phyloP scores from a whole-genome alignment of 1,140 invertebrate species.

The Antheraea pernyi region DNA sequence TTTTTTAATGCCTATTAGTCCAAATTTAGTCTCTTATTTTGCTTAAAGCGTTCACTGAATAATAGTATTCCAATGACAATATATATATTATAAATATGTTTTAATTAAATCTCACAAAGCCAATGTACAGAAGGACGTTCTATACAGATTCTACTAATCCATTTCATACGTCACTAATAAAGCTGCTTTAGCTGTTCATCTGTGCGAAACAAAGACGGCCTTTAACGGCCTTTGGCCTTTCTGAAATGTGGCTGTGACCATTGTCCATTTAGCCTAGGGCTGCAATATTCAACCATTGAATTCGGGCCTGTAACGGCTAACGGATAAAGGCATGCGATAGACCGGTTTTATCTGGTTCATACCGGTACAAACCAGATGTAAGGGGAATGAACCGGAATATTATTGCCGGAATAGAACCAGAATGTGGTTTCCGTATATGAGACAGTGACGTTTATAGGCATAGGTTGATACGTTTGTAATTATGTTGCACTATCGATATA shows the following conservation, averaged over 20 bases:
- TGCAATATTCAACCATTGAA: conserved; percentile 33
- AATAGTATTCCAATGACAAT: background rate
- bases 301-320: conserved; percentile 16
- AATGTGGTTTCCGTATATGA: conserved; percentile 66
- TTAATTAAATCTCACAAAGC: conserved; percentile 47
- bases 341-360: conserved; percentile 49
- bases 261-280: conserved; percentile 59
- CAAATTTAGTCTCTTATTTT: too few species aligned
- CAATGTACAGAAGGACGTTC: conserved; percentile 38
- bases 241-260: conserved; percentile 47
- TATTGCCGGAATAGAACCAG: conserved; percentile 59
- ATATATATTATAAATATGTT: conserved; percentile 6
- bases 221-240: conserved; percentile 40
- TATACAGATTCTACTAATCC: conserved; percentile 36
- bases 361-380: conserved; percentile 62
- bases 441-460: conserved; percentile 59
- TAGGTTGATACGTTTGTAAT: conserved; percentile 34
- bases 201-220: conserved; percentile 59
- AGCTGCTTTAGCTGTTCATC: conserved; percentile 39
- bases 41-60: too few species aligned
- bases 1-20: too few species aligned
- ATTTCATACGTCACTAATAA: conserved; percentile 43
- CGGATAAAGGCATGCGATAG: conserved; percentile 33
- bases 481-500: background rate
- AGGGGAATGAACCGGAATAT: conserved; percentile 66